Percentiles rank a stretch among this genome's conserved stretches.
These are phyloP conservation scores for Gymnocephalus cernua DNA, from an alignment of 2,113 vertebrate species.

Conservation along the genomic window DNA sequence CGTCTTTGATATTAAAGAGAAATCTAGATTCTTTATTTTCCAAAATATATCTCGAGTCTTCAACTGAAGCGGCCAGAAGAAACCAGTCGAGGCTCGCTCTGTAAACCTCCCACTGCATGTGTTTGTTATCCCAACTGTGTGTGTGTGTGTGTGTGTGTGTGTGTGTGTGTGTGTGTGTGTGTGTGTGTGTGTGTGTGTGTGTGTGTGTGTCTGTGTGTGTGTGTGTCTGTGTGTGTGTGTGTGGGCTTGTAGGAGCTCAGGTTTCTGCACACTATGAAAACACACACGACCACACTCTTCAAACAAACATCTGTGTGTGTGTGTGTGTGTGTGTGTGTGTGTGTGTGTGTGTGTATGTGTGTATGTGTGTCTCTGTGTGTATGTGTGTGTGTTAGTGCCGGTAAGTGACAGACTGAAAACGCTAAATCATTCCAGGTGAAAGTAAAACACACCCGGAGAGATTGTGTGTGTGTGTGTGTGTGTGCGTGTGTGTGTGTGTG, in stretches of 20 bases:
- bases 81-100: background rate
- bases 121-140: conserved; percentile 10
- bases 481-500: too few relatives aligned
- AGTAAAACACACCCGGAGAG: conserved; percentile 13
- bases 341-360: background rate
- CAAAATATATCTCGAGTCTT: too few relatives aligned
- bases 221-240: too few relatives aligned
- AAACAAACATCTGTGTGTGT: conserved; percentile 14
- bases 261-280: conserved; percentile 39
- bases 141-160: background rate
- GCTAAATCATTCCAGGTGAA: conserved; percentile 58
- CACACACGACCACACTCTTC: conserved; percentile 13
- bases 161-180: too few relatives aligned
- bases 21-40: too few relatives aligned
- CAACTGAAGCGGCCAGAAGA: background rate
- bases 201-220: too few relatives aligned
- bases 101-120: background rate
- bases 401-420: conserved; percentile 23
- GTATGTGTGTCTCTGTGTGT: background rate
- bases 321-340: background rate
- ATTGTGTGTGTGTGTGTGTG: too few relatives aligned
- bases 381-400: conserved; percentile 28
- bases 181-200: too few relatives aligned
- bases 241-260: conserved; percentile 1
- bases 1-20: background rate